Conservation (phyloP, 2,888 invertebrate species). For the Platypus cylindrus region DNA sequence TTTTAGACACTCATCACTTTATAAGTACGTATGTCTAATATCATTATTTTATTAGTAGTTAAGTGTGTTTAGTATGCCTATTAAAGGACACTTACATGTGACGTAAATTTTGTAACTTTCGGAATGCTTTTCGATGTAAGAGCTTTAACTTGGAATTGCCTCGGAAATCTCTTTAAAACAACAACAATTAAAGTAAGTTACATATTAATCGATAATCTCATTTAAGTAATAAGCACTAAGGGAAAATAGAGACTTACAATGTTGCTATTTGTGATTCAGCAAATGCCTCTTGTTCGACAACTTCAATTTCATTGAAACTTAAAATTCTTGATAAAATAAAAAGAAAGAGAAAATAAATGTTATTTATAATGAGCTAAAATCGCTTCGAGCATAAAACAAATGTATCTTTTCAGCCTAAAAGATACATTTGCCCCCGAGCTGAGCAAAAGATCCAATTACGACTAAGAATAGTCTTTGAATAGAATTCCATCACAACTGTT, state of each 20-base stretch:
- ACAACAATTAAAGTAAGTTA: not conserved
- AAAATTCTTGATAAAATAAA: constrained; percentile 43
- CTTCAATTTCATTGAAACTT: constrained; percentile 57
- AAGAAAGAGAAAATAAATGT: not conserved
- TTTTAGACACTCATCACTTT: no score
- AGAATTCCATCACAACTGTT: no score
- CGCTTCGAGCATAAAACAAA: no score
- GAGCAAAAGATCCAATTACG: no score
- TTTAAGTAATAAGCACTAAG: no score
- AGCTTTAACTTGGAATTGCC: constrained; percentile 52
- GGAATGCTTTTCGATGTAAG: constrained; percentile 55
- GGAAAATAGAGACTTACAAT: constrained; percentile 41
- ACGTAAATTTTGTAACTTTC: constrained; percentile 52
- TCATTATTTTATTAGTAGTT: no score
- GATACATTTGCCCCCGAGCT: no score
- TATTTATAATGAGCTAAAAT: no score
- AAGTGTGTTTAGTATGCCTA: no score
- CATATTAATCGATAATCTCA: not conserved
- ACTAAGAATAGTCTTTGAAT: no score
- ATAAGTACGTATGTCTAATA: no score
- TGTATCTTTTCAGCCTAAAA: no score
- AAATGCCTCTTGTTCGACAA: constrained; percentile 60
- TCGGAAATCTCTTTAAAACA: constrained; percentile 51
- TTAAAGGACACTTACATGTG: constrained; percentile 58
- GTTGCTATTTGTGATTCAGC: constrained; percentile 60